Evolutionary conservation across 2,113 vertebrate genomes (phyloP).

Genomic region (Gallinago media): DNA sequence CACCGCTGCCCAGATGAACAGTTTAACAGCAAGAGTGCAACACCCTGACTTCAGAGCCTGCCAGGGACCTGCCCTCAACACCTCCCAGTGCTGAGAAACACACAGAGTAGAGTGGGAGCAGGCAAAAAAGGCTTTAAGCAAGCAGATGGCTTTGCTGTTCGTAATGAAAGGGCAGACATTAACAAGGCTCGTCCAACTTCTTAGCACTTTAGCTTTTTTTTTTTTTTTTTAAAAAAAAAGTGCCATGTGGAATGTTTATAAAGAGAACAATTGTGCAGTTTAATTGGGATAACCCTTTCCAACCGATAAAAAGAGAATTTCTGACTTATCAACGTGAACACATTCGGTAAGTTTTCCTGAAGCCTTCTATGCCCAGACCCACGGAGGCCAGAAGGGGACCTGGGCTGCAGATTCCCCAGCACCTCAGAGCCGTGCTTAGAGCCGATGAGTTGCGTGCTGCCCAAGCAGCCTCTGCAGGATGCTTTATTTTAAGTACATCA

Average conservation of each 20-base stretch:
- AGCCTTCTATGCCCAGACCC: not conserved
- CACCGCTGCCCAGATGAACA: not conserved
- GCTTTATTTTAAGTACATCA: not conserved
- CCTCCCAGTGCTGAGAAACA: not conserved
- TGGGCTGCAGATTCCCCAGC: not conserved
- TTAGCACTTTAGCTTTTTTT: not conserved
- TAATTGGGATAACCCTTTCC: not conserved
- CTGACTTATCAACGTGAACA: not conserved
- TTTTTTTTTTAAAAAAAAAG: not conserved
- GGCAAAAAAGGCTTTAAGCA: not conserved
- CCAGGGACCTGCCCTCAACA: not conserved
- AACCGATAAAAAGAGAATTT: not conserved
- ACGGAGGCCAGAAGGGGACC: not conserved
- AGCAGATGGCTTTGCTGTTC: not conserved
- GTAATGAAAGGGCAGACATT: not conserved
- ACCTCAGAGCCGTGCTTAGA: not conserved
- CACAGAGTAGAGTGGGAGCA: accelerated
- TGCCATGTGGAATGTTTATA: not conserved
- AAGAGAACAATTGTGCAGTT: not conserved
- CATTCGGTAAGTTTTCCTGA: not conserved
- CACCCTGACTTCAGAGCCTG: not conserved
- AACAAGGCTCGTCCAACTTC: not conserved
- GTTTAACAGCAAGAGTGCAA: not conserved
- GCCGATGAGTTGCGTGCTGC: accelerated
- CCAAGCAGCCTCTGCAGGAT: not conserved